Percentiles rank a stretch among this genome's conserved stretches.
phyloP scores from a whole-genome alignment of 2,888 invertebrate genomes.

The Allygus modestus region DNA sequence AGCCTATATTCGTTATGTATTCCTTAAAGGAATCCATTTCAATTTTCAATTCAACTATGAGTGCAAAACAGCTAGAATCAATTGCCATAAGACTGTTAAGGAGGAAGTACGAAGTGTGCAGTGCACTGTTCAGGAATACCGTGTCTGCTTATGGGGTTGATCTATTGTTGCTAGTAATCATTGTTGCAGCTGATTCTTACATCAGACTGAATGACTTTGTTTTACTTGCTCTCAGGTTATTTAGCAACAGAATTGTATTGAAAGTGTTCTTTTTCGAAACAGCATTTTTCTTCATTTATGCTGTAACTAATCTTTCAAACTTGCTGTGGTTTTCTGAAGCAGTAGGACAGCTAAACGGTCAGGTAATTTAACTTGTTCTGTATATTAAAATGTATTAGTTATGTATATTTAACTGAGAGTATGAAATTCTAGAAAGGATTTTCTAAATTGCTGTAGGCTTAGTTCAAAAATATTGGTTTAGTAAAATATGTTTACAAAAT shows the following conservation, averaged over 20 bases:
- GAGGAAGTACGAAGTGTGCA: not conserved
- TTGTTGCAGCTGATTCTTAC: constrained; percentile 15
- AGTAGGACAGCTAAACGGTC: not conserved
- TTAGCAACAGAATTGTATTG: not conserved
- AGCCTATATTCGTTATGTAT: not conserved
- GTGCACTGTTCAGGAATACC: not conserved
- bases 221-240: not conserved
- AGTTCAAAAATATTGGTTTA: too few relatives aligned
- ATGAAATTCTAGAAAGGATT: too few relatives aligned
- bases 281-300: not conserved
- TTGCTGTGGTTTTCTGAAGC: not conserved
- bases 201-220: not conserved
- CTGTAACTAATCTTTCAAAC: not conserved
- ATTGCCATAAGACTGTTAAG: not conserved
- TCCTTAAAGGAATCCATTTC: not conserved
- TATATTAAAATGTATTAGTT: too few relatives aligned
- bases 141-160: not conserved
- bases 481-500: too few relatives aligned
- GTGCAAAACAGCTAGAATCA: not conserved
- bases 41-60: not conserved
- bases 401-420: too few relatives aligned
- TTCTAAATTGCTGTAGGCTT: too few relatives aligned
- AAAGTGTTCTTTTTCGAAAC: not conserved
- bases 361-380: not conserved
- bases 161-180: not conserved